These are phyloP conservation scores for Sphaerophoria taeniata DNA, from an alignment of 2,888 invertebrate species.

Conservation along the genomic window DNA sequence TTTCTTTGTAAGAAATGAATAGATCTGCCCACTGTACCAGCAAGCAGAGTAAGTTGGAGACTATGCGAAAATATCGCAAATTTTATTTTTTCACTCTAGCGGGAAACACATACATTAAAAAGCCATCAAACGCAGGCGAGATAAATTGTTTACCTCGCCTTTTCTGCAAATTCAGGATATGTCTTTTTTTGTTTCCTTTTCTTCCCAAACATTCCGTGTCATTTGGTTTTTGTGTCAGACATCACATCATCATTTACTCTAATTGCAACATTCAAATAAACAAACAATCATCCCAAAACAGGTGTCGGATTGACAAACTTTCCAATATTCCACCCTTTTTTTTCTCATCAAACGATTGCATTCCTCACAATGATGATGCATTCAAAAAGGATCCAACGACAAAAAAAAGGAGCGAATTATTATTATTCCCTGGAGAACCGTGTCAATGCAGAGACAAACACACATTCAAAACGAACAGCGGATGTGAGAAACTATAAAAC, in stretches of 20 bases:
- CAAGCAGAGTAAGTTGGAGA: background rate
- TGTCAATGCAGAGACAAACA: constrained; percentile 60
- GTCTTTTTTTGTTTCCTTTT: background rate
- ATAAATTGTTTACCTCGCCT: constrained; percentile 11
- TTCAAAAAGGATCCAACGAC: constrained; percentile 6
- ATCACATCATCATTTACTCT: constrained; percentile 58
- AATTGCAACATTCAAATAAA: constrained; percentile 65
- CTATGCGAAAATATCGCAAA: constrained; percentile 29
- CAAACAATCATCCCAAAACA: constrained; percentile 48
- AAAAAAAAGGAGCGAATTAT: constrained; percentile 24
- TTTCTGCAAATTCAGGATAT: constrained; percentile 22
- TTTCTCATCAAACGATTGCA: constrained; percentile 50
- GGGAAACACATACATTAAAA: constrained; percentile 19
- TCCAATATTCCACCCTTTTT: background rate
- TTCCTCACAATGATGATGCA: constrained; percentile 32
- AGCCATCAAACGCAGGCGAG: constrained; percentile 40
- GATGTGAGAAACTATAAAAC: constrained; percentile 72
- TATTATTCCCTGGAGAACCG: constrained; percentile 55
- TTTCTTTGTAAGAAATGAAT: too few species aligned
- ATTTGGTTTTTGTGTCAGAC: constrained; percentile 44
- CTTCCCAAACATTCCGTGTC: constrained; percentile 12
- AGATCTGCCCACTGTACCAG: background rate
- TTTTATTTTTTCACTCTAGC: constrained; percentile 2
- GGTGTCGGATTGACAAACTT: constrained; percentile 51
- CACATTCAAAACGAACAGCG: constrained; percentile 24